These are phyloP conservation scores for Agapornis roseicollis DNA, from an alignment of 2,113 vertebrate species.

Conservation along the genomic window DNA sequence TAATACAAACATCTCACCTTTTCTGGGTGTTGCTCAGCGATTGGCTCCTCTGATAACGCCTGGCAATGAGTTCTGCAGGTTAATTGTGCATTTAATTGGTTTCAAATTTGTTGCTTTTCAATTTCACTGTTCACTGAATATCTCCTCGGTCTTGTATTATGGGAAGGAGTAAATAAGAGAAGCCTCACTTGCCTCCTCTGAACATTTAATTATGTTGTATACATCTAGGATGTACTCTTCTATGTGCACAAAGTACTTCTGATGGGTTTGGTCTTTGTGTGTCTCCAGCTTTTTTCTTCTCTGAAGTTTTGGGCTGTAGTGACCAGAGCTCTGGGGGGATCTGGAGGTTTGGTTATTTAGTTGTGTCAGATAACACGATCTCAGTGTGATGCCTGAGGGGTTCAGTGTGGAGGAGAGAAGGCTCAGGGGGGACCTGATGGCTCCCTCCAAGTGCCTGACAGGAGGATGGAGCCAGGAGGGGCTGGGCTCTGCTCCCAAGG, in stretches of 20 bases:
- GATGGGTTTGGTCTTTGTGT: not conserved
- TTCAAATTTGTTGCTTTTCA: constrained; percentile 71
- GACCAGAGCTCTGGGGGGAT: not conserved
- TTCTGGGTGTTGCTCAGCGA: not conserved
- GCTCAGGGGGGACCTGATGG: not conserved
- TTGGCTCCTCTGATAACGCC: constrained; percentile 17
- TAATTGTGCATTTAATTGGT: constrained; percentile 71
- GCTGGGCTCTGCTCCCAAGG: no score
- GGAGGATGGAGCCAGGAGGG: not conserved
- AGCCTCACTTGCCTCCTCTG: constrained; percentile 22
- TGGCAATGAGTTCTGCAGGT: constrained; percentile 65
- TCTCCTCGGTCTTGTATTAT: constrained; percentile 22
- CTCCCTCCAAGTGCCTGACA: not conserved
- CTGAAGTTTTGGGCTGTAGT: not conserved
- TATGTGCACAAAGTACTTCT: not conserved
- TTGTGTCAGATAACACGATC: not conserved
- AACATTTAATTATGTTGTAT: constrained; percentile 40
- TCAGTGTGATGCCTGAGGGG: not conserved
- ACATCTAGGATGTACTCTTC: not conserved
- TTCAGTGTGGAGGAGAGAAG: not conserved
- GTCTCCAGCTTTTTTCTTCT: not conserved
- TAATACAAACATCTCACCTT: not conserved
- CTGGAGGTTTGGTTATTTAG: not conserved
- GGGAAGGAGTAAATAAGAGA: constrained; percentile 39
- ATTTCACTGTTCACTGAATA: constrained; percentile 72